These are phyloP conservation scores for Netelia virgata DNA, from an alignment of 2,888 invertebrate species.

Conservation along the genomic window DNA sequence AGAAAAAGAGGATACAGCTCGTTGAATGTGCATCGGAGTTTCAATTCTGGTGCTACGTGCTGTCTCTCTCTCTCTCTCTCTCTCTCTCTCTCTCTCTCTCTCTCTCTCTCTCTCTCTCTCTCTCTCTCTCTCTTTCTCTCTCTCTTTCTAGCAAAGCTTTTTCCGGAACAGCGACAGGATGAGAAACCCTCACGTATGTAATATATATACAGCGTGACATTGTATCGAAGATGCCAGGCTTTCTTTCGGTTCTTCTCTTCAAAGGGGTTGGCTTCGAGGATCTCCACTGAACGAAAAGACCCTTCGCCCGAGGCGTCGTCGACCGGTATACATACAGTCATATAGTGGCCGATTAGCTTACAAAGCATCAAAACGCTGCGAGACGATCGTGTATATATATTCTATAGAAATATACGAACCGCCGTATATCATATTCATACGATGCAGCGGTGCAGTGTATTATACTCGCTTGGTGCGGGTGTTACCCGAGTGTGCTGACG, in stretches of 20 bases:
- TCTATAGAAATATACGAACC: slow-evolving; percentile 19
- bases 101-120: too few species aligned
- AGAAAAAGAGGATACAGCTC: neutral
- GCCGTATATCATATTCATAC: slow-evolving; percentile 30
- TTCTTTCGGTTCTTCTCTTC: slow-evolving; percentile 20
- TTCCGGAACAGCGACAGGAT: neutral
- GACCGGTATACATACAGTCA: slow-evolving; percentile 28
- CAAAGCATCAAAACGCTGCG: slow-evolving; percentile 27
- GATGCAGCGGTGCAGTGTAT: slow-evolving; percentile 6
- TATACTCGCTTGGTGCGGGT: neutral
- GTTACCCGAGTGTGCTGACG: slow-evolving; percentile 5
- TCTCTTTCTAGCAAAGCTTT: slow-evolving; percentile 11
- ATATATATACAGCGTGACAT: slow-evolving; percentile 4
- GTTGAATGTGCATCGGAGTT: slow-evolving; percentile 8
- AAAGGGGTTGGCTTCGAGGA: slow-evolving; percentile 47
- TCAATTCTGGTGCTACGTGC: neutral
- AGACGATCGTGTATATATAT: slow-evolving; percentile 18
- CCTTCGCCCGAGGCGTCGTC: slow-evolving; percentile 43
- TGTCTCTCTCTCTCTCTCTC: too few species aligned
- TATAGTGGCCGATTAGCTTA: slow-evolving; percentile 6
- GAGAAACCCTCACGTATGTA: slow-evolving; percentile 1
- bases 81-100: too few species aligned
- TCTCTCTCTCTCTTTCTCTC: too few species aligned
- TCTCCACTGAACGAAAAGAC: slow-evolving; percentile 55
- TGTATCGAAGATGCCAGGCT: slow-evolving; percentile 24